These are phyloP conservation scores for Eublepharis macularius DNA, from an alignment of 2,113 vertebrate species.

Conservation along the genomic window DNA sequence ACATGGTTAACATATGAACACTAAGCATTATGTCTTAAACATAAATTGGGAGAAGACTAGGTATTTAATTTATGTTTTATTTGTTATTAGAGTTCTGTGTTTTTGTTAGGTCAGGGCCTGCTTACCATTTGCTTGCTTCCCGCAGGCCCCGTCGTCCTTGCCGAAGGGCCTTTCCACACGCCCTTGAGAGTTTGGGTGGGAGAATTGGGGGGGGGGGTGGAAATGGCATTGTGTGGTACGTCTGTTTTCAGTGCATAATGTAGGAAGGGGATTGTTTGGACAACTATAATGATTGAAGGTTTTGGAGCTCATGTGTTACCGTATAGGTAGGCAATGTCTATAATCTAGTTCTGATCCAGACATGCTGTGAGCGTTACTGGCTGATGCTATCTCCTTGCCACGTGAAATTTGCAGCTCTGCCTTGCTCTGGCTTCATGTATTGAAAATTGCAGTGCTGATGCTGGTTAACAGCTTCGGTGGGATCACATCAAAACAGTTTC, in stretches of 20 bases:
- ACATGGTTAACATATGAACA: no score
- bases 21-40: no score
- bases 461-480: neutral
- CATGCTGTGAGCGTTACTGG: neutral
- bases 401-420: neutral
- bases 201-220: no score
- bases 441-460: conserved; percentile 20
- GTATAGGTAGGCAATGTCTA: neutral
- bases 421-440: neutral
- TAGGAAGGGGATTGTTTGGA: neutral
- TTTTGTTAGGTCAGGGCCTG: no score
- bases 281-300: neutral
- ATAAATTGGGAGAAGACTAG: no score
- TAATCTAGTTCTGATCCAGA: neutral
- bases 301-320: neutral
- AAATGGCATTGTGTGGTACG: neutral
- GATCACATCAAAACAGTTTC: conserved; percentile 8
- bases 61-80: no score
- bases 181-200: no score
- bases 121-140: no score
- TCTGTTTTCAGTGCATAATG: neutral
- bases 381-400: neutral
- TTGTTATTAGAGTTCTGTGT: no score
- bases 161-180: no score
- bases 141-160: no score